phyloP scores from a whole-genome alignment of 2,113 vertebrate species.

The Emydocephalus ijimae region DNA sequence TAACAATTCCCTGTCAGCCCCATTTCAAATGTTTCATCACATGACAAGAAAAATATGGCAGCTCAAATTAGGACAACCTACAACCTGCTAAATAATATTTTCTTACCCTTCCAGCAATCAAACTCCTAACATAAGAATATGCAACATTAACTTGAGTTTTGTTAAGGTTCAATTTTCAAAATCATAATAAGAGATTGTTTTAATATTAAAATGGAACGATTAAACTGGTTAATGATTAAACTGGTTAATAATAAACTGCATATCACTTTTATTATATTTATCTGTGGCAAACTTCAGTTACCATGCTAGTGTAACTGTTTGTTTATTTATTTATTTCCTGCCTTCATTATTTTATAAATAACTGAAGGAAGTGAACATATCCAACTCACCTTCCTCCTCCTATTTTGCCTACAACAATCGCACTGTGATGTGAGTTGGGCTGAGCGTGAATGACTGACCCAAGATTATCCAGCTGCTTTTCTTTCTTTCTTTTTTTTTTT shows the following conservation, averaged over 20 bases:
- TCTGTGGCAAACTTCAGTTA: neutral
- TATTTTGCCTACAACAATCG: neutral
- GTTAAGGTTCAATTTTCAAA: neutral
- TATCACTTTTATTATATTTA: neutral
- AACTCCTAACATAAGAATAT: neutral
- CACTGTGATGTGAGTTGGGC: neutral
- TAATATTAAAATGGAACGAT: neutral
- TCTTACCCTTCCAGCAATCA: neutral
- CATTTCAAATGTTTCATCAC: neutral
- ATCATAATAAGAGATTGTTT: neutral
- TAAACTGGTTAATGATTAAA: neutral
- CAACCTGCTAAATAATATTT: neutral
- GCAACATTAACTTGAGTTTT: neutral
- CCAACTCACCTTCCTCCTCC: neutral
- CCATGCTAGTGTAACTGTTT: neutral
- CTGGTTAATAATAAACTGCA: neutral
- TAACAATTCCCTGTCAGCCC: neutral
- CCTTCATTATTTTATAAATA: neutral
- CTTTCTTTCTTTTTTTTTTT: no score
- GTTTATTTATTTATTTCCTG: neutral
- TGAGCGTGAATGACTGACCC: neutral
- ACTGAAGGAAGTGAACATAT: neutral
- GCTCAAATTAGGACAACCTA: neutral
- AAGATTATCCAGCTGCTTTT: neutral
- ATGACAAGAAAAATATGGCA: neutral